These are phyloP conservation scores for Vannuccia rotundouncinata DNA, from an alignment of 2,888 invertebrate species.

Conservation along the genomic window DNA sequence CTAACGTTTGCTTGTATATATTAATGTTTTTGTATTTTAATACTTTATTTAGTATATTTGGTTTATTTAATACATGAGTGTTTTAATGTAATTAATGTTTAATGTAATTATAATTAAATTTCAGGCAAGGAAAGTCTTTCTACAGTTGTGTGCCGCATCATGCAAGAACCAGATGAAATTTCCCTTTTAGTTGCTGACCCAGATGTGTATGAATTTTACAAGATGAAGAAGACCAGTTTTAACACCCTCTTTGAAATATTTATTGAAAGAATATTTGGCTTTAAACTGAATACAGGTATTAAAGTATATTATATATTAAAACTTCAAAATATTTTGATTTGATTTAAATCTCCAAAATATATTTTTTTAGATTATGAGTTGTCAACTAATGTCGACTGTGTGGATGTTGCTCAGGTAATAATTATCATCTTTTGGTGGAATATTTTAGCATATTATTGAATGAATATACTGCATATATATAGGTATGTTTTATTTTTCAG, in stretches of 20 bases:
- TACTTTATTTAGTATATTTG: too few relatives aligned
- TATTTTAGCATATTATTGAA: neutral
- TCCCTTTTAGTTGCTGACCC: neutral
- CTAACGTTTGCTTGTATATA: too few relatives aligned
- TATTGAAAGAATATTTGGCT: neutral
- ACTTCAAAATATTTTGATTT: neutral
- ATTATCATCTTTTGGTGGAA: neutral
- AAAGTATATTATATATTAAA: neutral
- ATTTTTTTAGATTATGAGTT: neutral
- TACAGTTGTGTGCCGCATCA: neutral
- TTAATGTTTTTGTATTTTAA: too few relatives aligned
- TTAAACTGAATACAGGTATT: neutral
- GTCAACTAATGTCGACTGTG: too few relatives aligned
- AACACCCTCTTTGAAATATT: neutral
- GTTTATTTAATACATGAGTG: too few relatives aligned
- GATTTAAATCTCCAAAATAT: neutral
- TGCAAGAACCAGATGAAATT: neutral
- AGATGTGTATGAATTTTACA: neutral
- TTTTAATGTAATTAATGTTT: too few relatives aligned
- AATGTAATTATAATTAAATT: too few relatives aligned
- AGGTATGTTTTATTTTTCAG: too few relatives aligned
- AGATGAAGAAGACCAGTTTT: neutral
- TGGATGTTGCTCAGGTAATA: neutral
- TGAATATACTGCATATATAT: too few relatives aligned
- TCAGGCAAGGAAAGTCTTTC: neutral